Conservation (phyloP, 2,797 vertebrate genomes). For the Pseudochromis fuscus region DNA sequence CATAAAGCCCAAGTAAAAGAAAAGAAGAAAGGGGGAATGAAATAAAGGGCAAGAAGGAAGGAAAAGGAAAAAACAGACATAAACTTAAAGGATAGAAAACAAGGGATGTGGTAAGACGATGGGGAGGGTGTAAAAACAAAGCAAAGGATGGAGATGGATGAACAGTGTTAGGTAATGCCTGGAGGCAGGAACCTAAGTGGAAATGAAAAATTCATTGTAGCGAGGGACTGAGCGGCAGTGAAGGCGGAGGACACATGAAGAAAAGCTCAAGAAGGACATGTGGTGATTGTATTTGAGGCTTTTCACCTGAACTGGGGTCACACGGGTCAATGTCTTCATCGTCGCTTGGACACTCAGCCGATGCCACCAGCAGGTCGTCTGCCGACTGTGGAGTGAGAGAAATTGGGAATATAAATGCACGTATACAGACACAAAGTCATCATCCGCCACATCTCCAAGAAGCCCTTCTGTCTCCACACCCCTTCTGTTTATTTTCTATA, state of each 20-base stretch:
- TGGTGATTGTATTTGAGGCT: conserved; percentile 11
- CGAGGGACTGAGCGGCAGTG: conserved; percentile 19
- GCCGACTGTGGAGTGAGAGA: conserved; percentile 81
- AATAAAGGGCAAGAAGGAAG: neutral
- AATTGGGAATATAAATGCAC: conserved; percentile 6
- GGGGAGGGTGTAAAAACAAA: conserved; percentile 1
- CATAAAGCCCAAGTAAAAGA: too few relatives aligned
- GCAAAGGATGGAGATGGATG: conserved; percentile 27
- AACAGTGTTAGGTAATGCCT: conserved; percentile 51
- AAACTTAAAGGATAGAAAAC: conserved; percentile 5
- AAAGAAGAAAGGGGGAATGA: too few relatives aligned
- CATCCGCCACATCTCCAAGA: conserved; percentile 3
- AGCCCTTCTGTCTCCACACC: conserved; percentile 22
- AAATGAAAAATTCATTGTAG: conserved; percentile 71
- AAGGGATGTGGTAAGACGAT: conserved; percentile 14
- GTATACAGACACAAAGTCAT: neutral
- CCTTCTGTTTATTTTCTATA: conserved; percentile 63
- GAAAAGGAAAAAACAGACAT: neutral
- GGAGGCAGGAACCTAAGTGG: conserved; percentile 51
- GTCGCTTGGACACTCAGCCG: conserved; percentile 97
- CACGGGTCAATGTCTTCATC: conserved; percentile 99
- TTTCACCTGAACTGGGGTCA: conserved; percentile 99
- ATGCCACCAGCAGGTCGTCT: conserved; percentile 98
- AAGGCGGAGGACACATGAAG: conserved; percentile 10
- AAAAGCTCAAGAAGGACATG: neutral